Evolutionary conservation across 2,797 vertebrate genomes (phyloP).

Genomic region (Sarcoramphus papa): DNA sequence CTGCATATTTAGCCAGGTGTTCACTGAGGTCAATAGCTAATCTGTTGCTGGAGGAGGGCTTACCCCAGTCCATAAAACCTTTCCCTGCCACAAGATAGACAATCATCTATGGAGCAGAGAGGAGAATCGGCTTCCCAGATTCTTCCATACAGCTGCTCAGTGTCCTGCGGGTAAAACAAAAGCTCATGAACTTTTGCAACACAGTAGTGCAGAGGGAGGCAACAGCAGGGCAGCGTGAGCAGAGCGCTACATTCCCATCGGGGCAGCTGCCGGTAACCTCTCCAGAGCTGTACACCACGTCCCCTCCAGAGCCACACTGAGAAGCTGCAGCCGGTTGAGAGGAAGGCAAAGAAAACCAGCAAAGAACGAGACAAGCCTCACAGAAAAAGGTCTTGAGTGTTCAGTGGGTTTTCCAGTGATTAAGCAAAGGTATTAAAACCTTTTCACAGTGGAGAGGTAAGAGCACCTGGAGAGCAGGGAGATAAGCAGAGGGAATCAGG

Average conservation of each 20-base stretch:
- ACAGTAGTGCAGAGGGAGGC: background rate
- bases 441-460: background rate
- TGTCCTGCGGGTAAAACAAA: background rate
- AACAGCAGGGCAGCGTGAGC: background rate
- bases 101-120: background rate
- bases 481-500: background rate
- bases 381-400: background rate
- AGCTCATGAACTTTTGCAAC: background rate
- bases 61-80: background rate
- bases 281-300: background rate
- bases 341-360: background rate
- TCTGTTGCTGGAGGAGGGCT: background rate
- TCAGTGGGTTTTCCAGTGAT: background rate
- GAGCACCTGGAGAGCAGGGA: background rate
- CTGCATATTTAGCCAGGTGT: background rate
- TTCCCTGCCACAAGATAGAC: background rate
- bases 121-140: background rate
- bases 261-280: background rate
- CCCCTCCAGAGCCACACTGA: background rate
- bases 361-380: background rate
- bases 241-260: accelerated
- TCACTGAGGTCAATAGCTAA: background rate
- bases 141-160: background rate
- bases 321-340: background rate
- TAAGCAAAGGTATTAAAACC: background rate